Conservation (phyloP, 2,888 invertebrate species). For the Cryptophagus acutangulus region DNA sequence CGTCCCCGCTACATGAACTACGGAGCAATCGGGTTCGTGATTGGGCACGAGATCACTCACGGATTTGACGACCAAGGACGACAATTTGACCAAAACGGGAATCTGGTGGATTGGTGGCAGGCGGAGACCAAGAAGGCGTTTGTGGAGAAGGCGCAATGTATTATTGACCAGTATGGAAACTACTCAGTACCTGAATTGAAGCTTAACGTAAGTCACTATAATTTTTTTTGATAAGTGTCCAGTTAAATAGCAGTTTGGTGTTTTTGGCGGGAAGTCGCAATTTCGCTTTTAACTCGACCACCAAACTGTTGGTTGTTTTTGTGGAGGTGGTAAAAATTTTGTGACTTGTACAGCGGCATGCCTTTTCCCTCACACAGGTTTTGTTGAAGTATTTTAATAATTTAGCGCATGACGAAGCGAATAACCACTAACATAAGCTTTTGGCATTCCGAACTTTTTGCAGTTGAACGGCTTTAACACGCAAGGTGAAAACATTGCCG, state of each 20-base stretch:
- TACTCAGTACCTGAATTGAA: slow-evolving; percentile 75
- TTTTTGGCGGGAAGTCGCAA: too few relatives aligned
- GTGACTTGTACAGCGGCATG: not conserved
- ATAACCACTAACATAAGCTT: slow-evolving; percentile 26
- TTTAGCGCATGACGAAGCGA: not conserved
- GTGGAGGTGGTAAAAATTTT: not conserved
- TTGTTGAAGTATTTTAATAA: not conserved
- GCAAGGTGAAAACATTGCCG: slow-evolving; percentile 92
- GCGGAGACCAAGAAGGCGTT: slow-evolving; percentile 76
- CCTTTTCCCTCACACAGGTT: too few relatives aligned
- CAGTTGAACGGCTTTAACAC: slow-evolving; percentile 88
- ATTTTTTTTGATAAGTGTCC: too few relatives aligned
- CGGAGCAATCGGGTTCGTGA: slow-evolving; percentile 86
- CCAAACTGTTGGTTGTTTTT: not conserved
- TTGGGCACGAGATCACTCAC: slow-evolving; percentile 90
- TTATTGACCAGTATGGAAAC: slow-evolving; percentile 90
- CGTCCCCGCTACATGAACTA: slow-evolving; percentile 90
- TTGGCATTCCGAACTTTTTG: slow-evolving; percentile 27
- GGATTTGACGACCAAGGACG: slow-evolving; percentile 88
- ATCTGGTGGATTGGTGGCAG: slow-evolving; percentile 91
- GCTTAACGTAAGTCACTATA: slow-evolving; percentile 58
- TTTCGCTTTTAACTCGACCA: too few relatives aligned
- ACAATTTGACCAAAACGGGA: slow-evolving; percentile 88
- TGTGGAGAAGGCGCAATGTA: slow-evolving; percentile 79
- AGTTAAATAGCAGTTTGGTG: too few relatives aligned